A percentile compares a stretch with the other conserved stretches of the same genome.
phyloP scores from a whole-genome alignment of 2,888 invertebrate species.

The Agelastica alni region DNA sequence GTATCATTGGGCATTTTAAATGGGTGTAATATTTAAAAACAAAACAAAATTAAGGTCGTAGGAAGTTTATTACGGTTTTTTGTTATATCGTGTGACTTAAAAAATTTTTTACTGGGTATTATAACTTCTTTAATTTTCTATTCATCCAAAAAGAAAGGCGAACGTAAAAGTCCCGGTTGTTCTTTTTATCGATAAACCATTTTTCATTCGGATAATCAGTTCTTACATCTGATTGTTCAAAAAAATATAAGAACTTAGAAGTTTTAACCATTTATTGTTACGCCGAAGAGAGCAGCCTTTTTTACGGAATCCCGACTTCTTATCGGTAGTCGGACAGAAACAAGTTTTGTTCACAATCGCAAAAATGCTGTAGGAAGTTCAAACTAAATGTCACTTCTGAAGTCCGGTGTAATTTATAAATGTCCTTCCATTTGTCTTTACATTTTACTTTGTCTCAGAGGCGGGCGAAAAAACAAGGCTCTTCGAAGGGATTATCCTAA shows the following conservation, averaged over 20 bases:
- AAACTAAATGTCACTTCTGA: slow-evolving; percentile 10
- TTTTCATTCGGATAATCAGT: slow-evolving; percentile 5
- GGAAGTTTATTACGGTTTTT: too few relatives aligned
- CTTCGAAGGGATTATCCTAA: too few relatives aligned
- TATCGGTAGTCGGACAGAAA: slow-evolving; percentile 11
- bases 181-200: background rate
- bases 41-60: too few relatives aligned
- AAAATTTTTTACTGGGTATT: too few relatives aligned
- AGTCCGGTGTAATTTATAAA: slow-evolving; percentile 21
- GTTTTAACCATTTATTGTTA: slow-evolving; percentile 10
- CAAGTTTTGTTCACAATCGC: slow-evolving; percentile 14
- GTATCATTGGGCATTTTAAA: too few relatives aligned
- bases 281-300: background rate
- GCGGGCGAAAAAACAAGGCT: background rate
- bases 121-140: too few relatives aligned
- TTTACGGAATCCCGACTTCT: slow-evolving; percentile 5
- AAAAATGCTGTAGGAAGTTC: slow-evolving; percentile 13
- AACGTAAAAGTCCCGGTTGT: background rate
- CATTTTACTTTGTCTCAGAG: slow-evolving; percentile 11
- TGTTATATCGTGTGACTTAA: too few relatives aligned
- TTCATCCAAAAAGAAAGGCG: too few relatives aligned
- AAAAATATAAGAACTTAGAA: too few relatives aligned
- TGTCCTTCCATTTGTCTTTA: slow-evolving; percentile 23
- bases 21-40: too few relatives aligned
- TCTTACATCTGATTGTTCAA: background rate